phyloP scores from a whole-genome alignment of 2,113 vertebrate species.

The Mionectes macconnelli region DNA sequence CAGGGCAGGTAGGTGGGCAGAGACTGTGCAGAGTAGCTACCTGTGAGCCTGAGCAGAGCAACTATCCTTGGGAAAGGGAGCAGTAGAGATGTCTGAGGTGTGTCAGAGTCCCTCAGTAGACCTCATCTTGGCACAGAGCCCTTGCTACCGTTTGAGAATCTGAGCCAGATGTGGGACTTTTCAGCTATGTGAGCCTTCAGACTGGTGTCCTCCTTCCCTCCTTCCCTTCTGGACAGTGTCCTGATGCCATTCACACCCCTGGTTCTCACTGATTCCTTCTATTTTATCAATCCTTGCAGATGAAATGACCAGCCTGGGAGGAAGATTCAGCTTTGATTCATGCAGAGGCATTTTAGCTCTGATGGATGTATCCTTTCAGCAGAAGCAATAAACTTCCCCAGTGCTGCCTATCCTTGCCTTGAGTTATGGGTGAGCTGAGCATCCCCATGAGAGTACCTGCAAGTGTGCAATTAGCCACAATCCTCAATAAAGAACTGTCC shows the following conservation, averaged over 20 bases:
- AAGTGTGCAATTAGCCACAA: background rate
- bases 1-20: background rate
- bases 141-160: background rate
- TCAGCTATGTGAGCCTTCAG: background rate
- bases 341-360: slow-evolving; percentile 75
- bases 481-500: background rate
- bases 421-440: slow-evolving; percentile 44
- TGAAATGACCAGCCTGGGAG: slow-evolving; percentile 44
- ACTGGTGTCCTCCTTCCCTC: background rate
- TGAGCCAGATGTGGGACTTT: background rate
- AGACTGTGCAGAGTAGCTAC: background rate
- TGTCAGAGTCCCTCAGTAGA: background rate
- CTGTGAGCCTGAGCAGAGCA: background rate
- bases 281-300: slow-evolving; percentile 55
- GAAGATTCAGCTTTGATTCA: slow-evolving; percentile 72
- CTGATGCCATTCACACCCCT: background rate
- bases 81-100: background rate
- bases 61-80: background rate
- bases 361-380: slow-evolving; percentile 81
- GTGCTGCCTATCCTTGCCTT: slow-evolving; percentile 20
- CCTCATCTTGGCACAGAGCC: background rate
- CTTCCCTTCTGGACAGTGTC: accelerated
- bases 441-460: background rate
- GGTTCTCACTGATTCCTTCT: background rate
- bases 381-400: slow-evolving; percentile 48